phyloP scores from a whole-genome alignment of 2,797 vertebrate genomes.

The Onychomys leucogaster region DNA sequence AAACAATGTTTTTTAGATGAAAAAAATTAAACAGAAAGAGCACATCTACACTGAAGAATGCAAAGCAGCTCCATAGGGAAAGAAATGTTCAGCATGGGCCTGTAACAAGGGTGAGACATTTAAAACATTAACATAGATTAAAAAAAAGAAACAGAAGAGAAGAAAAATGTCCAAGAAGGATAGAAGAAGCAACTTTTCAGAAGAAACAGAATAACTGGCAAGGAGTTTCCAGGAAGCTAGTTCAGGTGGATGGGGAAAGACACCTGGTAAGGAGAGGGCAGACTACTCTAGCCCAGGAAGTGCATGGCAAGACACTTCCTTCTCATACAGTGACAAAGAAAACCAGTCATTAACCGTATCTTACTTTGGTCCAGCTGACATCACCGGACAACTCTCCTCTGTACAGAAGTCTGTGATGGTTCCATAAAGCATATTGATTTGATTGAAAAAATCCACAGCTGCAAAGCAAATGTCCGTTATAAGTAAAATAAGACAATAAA shows the following conservation, averaged over 20 bases:
- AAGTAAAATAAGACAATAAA: constrained; percentile 25
- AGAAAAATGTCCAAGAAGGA: constrained; percentile 16
- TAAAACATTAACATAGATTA: constrained; percentile 22
- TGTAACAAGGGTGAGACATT: constrained; percentile 34
- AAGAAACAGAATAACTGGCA: background rate
- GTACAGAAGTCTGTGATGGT: constrained; percentile 99
- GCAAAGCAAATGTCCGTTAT: constrained; percentile 73
- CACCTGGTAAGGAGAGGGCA: background rate
- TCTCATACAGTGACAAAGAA: constrained; percentile 29
- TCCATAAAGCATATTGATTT: constrained; percentile 99
- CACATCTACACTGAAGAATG: constrained; percentile 42
- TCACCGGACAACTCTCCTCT: constrained; percentile 96
- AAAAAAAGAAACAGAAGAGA: background rate
- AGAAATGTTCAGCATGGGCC: background rate
- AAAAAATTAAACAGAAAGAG: constrained; percentile 6
- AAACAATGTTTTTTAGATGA: background rate
- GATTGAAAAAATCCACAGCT: constrained; percentile 99
- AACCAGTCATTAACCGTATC: constrained; percentile 62
- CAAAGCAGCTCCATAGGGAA: background rate
- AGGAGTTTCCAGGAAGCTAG: background rate
- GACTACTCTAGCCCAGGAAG: background rate
- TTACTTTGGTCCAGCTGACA: constrained; percentile 99
- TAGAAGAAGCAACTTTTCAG: constrained; percentile 5
- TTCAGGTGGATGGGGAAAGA: background rate
- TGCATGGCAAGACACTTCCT: background rate